Base-by-base conservation (phyloP, 92 coral and sea anemone species). In the Zoanthus gigantus region DNA sequence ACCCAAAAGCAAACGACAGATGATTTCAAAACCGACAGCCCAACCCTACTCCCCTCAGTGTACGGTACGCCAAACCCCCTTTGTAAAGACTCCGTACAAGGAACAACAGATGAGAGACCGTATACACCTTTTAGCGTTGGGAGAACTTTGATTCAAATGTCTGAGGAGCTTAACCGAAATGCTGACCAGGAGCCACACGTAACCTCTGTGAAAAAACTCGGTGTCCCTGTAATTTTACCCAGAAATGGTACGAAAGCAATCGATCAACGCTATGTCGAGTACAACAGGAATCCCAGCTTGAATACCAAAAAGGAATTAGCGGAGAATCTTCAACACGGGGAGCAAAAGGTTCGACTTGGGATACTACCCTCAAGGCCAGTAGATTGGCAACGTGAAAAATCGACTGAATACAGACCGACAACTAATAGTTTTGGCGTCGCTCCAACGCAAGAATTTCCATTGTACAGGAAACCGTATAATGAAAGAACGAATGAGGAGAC, bases 71-170 rank as follows among this genome's bases (percentile, higher is more conserved):
- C 85, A 9, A 81, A 66, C 15, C 85, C 85, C 3, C 48, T 81
- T 6, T 81, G 60, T 31, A 81, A 28, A 17, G 85, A 52, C 10
- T 45, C 60, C 11, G 74, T 23, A 14, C 60, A 46, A 23, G 60
- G 58, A 6, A 10, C 53, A 44, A 81, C 32, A 47, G 85, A 81
- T 2, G 75, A 81, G 28, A 42, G 61, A 14, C 85, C 14, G 61
- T 23, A 46, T 12, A 67, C 85, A 0, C 85, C 85, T 16, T 81
- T 81, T 17, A 81, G 66, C 42, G 85, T 81, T 74, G 85, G 85
- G 6, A 81, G n/a, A 44, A 60, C 85, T 9, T 47, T 81, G 75
- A 81, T 81, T 63, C 60, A 63, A 30, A 81, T 81, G 85, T 81
- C 85, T 5, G 85, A 28, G 47, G 85, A 81, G 60, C 85, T 81